Evolutionary conservation across 2,113 vertebrate genomes (phyloP).

Genomic region (Tenebrosternarchus preto): DNA sequence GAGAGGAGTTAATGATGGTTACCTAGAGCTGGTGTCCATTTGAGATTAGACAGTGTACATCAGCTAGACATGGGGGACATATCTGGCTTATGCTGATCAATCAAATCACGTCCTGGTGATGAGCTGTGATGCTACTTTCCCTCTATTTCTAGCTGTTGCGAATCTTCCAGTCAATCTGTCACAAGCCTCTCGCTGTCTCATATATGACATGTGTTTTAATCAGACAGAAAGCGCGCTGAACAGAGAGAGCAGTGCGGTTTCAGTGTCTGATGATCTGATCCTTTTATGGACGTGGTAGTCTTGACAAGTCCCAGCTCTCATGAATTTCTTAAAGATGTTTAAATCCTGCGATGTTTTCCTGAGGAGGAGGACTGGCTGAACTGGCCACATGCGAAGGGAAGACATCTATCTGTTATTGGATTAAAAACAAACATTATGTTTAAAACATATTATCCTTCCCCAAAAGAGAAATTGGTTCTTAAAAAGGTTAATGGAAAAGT

Average conservation of each 20-base stretch:
- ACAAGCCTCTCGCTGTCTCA: background rate
- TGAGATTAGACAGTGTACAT: slow-evolving; percentile 48
- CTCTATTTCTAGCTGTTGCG: slow-evolving; percentile 36
- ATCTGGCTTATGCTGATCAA: slow-evolving; percentile 50
- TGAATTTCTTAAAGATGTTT: no score
- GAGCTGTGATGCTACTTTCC: slow-evolving; percentile 15
- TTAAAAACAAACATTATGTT: no score
- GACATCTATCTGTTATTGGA: no score
- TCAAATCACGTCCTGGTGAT: slow-evolving; percentile 50
- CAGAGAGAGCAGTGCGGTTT: background rate
- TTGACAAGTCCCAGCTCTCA: background rate
- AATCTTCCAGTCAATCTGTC: slow-evolving; percentile 36
- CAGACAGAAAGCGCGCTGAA: background rate
- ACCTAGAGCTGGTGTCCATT: slow-evolving; percentile 49
- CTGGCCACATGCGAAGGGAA: no score
- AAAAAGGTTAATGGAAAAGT: no score
- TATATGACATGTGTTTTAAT: slow-evolving; percentile 19
- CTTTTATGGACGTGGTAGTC: background rate
- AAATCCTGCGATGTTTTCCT: no score
- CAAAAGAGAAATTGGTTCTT: no score
- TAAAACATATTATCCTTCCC: no score
- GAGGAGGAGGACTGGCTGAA: no score
- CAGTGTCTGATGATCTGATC: background rate
- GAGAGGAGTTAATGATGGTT: slow-evolving; percentile 35
- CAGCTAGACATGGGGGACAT: slow-evolving; percentile 45